A percentile compares a stretch with the other conserved stretches of the same genome.
Evolutionary conservation across 1,140 invertebrate genomes (phyloP).

Genomic region (Carposina sasakii): DNA sequence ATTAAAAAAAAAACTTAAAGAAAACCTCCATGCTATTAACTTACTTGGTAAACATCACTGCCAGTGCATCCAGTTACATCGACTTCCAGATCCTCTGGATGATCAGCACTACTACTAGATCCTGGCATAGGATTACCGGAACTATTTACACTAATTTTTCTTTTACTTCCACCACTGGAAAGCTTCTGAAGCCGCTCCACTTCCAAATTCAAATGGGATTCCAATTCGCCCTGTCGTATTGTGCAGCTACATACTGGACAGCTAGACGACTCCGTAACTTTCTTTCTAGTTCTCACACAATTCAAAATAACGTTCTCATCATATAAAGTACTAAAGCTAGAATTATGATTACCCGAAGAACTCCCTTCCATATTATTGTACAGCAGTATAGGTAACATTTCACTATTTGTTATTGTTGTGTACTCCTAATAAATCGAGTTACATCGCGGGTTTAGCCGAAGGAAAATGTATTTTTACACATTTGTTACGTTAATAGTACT

Average conservation of each 20-base stretch:
- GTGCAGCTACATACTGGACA: conserved; percentile 70
- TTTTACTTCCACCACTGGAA: conserved; percentile 40
- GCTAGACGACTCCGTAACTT: conserved; percentile 55
- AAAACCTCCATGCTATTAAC: too few relatives aligned
- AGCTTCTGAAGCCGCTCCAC: conserved; percentile 61
- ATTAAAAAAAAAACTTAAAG: too few relatives aligned
- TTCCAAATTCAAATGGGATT: conserved; percentile 56
- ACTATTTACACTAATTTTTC: conserved; percentile 47
- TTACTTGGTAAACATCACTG: conserved; percentile 65
- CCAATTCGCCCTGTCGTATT: conserved; percentile 57
- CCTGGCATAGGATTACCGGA: conserved; percentile 36
- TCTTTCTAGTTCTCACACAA: conserved; percentile 61
- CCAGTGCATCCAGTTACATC: conserved; percentile 60
- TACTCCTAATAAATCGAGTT: conserved; percentile 48
- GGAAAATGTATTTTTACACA: conserved; percentile 29
- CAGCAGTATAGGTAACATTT: conserved; percentile 59
- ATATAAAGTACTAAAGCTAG: conserved; percentile 33
- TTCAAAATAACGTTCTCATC: conserved; percentile 60
- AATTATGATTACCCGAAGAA: conserved; percentile 42
- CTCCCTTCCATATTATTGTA: conserved; percentile 60
- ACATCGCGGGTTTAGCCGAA: conserved; percentile 43
- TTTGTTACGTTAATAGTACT: conserved; percentile 36
- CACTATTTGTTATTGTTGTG: conserved; percentile 34
- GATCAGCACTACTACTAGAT: conserved; percentile 37
- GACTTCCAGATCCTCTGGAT: conserved; percentile 43